Evolutionary conservation across 1,140 invertebrate species (phyloP).

Genomic region (Octopus sinensis): DNA sequence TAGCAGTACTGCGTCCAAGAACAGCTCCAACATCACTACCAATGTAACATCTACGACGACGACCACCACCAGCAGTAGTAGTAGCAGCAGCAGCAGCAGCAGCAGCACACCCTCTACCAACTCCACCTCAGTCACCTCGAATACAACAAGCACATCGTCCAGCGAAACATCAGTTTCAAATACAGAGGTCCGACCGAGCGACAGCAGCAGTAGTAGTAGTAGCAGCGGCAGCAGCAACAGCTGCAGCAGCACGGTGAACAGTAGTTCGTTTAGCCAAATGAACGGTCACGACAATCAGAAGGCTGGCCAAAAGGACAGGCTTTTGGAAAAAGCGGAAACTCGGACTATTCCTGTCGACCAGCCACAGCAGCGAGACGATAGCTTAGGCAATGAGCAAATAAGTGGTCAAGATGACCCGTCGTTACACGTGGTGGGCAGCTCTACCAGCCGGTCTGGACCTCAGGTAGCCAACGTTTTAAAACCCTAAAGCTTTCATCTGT

Average conservation of each 20-base stretch:
- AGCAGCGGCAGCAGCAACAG: too few species aligned
- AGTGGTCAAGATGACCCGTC: not conserved
- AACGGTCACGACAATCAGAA: not conserved
- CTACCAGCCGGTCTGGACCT: constrained; percentile 7
- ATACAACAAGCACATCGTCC: too few species aligned
- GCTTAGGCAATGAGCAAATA: not conserved
- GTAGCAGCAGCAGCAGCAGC: not conserved
- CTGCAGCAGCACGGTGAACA: too few species aligned
- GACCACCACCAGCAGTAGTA: not conserved
- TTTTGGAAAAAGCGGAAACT: constrained; percentile 4
- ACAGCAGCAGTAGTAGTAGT: not conserved
- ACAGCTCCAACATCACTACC: not conserved
- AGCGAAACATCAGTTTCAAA: not conserved
- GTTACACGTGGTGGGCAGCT: not conserved
- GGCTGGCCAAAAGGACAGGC: not conserved
- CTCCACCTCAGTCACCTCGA: too few species aligned
- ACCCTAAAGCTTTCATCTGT: not conserved
- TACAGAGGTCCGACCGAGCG: not conserved
- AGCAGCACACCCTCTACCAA: not conserved
- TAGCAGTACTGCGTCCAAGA: not conserved
- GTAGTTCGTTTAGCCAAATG: constrained; percentile 3
- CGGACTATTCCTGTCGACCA: not conserved
- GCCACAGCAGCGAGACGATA: not conserved
- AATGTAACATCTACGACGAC: not conserved
- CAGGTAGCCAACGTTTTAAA: not conserved